phyloP scores from a whole-genome alignment of 2,797 vertebrate species.

The Dendrocincla tyrannina region DNA sequence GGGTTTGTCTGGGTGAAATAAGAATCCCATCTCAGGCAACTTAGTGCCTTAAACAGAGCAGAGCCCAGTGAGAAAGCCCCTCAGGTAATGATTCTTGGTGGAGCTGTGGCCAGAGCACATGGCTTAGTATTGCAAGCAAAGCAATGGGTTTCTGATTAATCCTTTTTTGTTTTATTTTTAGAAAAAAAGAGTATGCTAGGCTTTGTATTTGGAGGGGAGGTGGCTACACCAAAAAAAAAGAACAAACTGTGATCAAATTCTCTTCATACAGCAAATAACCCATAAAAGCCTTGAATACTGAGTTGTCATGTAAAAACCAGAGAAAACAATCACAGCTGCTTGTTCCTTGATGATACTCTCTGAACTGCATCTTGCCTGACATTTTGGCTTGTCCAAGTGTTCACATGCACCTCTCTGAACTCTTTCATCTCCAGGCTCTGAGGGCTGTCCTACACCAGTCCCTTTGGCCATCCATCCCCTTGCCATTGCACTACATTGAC shows the following conservation, averaged over 20 bases:
- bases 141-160: not conserved
- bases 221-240: not conserved
- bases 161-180: not conserved
- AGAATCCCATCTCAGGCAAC: not conserved
- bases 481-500: rapidly evolving
- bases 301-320: not conserved
- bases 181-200: not conserved
- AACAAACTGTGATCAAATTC: not conserved
- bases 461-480: rapidly evolving
- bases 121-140: not conserved
- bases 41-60: not conserved
- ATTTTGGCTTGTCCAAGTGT: not conserved
- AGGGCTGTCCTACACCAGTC: not conserved
- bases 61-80: not conserved
- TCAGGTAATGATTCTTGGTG: not conserved
- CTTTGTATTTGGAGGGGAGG: not conserved
- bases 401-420: not conserved
- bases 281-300: not conserved
- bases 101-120: not conserved
- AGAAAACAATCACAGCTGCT: not conserved
- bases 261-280: not conserved
- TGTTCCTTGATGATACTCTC: rapidly evolving
- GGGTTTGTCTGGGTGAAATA: not conserved
- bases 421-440: not conserved
- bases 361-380: not conserved